Conservation (phyloP, 2,888 invertebrate genomes). For the Desoria tigrina region DNA sequence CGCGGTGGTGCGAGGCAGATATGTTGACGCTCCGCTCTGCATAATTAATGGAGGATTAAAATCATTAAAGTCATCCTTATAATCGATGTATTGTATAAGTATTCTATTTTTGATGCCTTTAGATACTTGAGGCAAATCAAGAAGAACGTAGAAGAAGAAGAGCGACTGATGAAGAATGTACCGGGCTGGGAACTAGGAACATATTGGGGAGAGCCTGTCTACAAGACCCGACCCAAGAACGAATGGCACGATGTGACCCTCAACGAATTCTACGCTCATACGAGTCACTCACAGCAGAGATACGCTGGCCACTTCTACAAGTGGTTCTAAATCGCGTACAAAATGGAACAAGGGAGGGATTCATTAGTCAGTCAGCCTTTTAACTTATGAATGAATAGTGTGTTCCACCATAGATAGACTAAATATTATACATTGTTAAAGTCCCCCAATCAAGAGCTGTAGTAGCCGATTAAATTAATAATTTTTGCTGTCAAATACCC, state of each 20-base stretch:
- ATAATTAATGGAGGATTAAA: too few species aligned
- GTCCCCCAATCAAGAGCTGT: too few species aligned
- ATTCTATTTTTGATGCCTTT: conserved; percentile 17
- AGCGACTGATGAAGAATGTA: conserved; percentile 83
- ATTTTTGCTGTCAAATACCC: too few species aligned
- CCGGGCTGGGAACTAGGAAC: conserved; percentile 91
- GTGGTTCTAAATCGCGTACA: conserved; percentile 40
- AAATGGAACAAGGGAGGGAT: too few species aligned
- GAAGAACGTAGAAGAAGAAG: conserved; percentile 79
- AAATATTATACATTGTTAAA: too few species aligned
- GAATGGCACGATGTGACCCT: conserved; percentile 66
- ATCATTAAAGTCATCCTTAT: not conserved
- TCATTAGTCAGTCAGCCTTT: too few species aligned
- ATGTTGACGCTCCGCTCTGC: too few species aligned
- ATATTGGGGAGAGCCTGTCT: conserved; percentile 80
- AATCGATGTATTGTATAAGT: not conserved
- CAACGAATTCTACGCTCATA: conserved; percentile 73
- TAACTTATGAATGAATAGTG: too few species aligned
- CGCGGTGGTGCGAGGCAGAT: too few species aligned
- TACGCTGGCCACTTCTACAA: conserved; percentile 31
- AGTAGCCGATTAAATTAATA: too few species aligned
- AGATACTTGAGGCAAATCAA: conserved; percentile 73
- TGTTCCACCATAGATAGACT: too few species aligned
- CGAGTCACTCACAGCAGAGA: conserved; percentile 54
- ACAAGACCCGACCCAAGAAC: conserved; percentile 68